A percentile compares a stretch with the other conserved stretches of the same genome.
phyloP scores from a whole-genome alignment of 2,797 vertebrate genomes.

The Manis pentadactyla region DNA sequence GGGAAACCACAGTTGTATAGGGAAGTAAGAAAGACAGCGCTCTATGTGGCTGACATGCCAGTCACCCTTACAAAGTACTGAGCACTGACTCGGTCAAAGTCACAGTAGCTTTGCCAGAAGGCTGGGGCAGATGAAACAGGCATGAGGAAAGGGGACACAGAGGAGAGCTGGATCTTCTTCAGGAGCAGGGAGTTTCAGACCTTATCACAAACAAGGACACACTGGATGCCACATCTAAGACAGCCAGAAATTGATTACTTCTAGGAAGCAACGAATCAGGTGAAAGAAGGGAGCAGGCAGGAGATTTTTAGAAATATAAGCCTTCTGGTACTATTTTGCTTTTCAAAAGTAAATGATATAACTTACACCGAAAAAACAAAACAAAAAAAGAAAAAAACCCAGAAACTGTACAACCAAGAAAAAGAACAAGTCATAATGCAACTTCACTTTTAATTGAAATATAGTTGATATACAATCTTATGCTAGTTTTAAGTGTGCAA shows the following conservation, averaged over 20 bases:
- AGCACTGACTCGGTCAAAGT: background rate
- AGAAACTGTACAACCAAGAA: background rate
- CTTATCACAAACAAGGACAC: background rate
- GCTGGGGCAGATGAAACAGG: background rate
- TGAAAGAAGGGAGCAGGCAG: background rate
- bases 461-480: too few species aligned
- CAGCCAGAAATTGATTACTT: background rate
- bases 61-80: background rate
- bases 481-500: too few species aligned
- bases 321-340: background rate
- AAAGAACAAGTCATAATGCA: background rate
- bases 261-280: background rate
- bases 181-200: background rate
- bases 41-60: background rate
- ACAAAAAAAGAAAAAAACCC: background rate
- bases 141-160: background rate
- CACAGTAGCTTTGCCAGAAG: background rate
- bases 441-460: background rate
- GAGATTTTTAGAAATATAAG: background rate
- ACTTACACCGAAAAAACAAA: background rate
- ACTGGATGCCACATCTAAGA: background rate
- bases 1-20: background rate
- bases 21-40: background rate
- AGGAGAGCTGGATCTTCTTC: background rate
- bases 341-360: background rate